Evolutionary conservation across 2,113 vertebrate species (phyloP).

Genomic region (Eurystomus gularis): DNA sequence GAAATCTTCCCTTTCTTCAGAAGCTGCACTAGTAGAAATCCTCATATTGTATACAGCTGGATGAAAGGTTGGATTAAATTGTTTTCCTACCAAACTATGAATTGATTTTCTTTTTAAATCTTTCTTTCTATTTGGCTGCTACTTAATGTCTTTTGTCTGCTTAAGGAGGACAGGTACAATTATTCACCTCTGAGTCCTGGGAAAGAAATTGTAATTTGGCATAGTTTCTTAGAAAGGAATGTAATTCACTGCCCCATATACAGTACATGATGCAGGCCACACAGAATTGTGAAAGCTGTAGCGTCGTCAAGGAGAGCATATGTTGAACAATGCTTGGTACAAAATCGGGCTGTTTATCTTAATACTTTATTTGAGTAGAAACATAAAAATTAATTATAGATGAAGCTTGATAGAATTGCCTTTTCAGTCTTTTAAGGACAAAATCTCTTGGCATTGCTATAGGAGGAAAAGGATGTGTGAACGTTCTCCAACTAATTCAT

Average conservation of each 20-base stretch:
- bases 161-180: slow-evolving; percentile 56
- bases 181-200: slow-evolving; percentile 43
- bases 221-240: not conserved
- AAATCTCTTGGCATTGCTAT: not conserved
- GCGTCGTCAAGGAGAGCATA: not conserved
- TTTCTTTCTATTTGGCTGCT: slow-evolving; percentile 40
- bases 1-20: not conserved
- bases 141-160: slow-evolving; percentile 55
- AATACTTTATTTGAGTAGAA: not conserved
- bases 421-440: not conserved
- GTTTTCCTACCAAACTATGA: slow-evolving; percentile 41
- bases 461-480: not conserved
- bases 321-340: not conserved
- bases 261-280: not conserved
- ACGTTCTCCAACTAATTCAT: not conserved
- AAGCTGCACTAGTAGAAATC: not conserved
- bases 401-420: not conserved
- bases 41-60: not conserved
- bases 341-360: slow-evolving; percentile 17
- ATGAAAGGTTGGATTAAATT: slow-evolving; percentile 19
- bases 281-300: not conserved
- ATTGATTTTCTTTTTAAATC: slow-evolving; percentile 32
- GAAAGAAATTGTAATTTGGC: slow-evolving; percentile 48
- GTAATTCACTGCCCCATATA: slow-evolving; percentile 9
- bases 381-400: slow-evolving; percentile 13